Evolutionary conservation across 1,140 invertebrate genomes (phyloP), one percentile per base, ranked within the genome.

Genomic region (Scaptomyza graminum): DNA sequence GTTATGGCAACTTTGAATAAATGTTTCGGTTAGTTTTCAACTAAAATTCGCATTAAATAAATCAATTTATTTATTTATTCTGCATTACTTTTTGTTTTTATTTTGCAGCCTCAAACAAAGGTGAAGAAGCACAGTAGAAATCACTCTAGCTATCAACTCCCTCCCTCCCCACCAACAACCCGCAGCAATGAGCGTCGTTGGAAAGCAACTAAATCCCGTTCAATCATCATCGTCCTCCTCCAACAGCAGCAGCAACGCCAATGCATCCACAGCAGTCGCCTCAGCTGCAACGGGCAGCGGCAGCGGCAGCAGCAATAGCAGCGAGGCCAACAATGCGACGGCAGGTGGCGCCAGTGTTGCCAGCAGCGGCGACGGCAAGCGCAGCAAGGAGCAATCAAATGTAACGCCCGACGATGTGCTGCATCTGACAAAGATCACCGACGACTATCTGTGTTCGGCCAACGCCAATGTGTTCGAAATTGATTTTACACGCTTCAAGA

Each of bases 401-500:
- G 93, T 95, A 57, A 94, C 94, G 28, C 94, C 94, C 31, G 94
- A 95, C 7, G 94, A 95, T 90, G 94, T 95, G 50, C 90, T 95
- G 43, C 92, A 93, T 39, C 84, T 95, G 67, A 93, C 93, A 61
- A 93, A 93, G 79, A 94, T 95, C 50, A 93, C 94, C 12, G 94
- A 95, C 46, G 93, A 93, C 31, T 99, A 99, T 92, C 93, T 99
- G 37, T 99, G 98, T 91, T 95, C 96, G 65, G 96, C 97, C 15
- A 97, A 99, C 84, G 98, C 97, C 18, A 99, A 99, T 93, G 94
- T 98, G 57, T 99, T 97, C 93, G 97, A 99, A 79, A 99, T 99
- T 90, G 98, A 99, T 92, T 99, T 99, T 92, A 98, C 97, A 28
- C 94, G 97, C 74, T 99, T 99, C 92, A 98, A 99, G 93, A 98